These are phyloP conservation scores for Agelas oroides DNA, from an alignment of 37 sponge, comb jelly and placozoan genomes.

Conservation along the genomic window DNA sequence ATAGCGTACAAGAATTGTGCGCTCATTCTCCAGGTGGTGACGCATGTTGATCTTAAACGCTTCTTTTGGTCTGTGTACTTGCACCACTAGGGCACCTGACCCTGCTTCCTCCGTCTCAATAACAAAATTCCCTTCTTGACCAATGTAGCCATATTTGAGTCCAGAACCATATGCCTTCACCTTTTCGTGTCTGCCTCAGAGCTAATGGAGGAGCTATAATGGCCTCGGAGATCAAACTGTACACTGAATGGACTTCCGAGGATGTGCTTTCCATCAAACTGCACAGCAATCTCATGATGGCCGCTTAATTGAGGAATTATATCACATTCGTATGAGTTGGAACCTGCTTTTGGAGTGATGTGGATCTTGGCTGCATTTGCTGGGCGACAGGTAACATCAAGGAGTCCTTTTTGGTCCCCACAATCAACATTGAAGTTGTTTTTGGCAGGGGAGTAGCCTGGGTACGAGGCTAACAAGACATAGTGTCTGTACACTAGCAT, in stretches of 20 bases:
- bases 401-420: slow-evolving; percentile 1
- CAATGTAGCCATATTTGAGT: slow-evolving; percentile 57
- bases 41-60: slow-evolving; percentile 74
- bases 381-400: slow-evolving; percentile 33
- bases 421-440: slow-evolving; percentile 39
- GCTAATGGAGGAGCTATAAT: no score
- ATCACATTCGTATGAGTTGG: slow-evolving; percentile 20
- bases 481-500: no score
- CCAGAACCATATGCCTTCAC: slow-evolving; percentile 73
- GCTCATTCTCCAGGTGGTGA: slow-evolving; percentile 51
- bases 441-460: no score
- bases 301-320: slow-evolving; percentile 36
- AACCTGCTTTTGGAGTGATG: neutral
- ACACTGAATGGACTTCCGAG: slow-evolving; percentile 65
- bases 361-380: slow-evolving; percentile 27
- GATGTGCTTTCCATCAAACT: slow-evolving; percentile 45
- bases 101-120: slow-evolving; percentile 71
- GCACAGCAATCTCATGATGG: slow-evolving; percentile 39
- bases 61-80: slow-evolving; percentile 74
- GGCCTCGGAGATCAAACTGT: slow-evolving; percentile 24
- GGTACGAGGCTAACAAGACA: no score
- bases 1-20: slow-evolving; percentile 71
- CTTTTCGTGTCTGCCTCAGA: neutral
- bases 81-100: slow-evolving; percentile 62
- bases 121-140: slow-evolving; percentile 75